Evolutionary conservation across 2,113 vertebrate genomes (phyloP).

Genomic region (Eretmochelys imbricata): DNA sequence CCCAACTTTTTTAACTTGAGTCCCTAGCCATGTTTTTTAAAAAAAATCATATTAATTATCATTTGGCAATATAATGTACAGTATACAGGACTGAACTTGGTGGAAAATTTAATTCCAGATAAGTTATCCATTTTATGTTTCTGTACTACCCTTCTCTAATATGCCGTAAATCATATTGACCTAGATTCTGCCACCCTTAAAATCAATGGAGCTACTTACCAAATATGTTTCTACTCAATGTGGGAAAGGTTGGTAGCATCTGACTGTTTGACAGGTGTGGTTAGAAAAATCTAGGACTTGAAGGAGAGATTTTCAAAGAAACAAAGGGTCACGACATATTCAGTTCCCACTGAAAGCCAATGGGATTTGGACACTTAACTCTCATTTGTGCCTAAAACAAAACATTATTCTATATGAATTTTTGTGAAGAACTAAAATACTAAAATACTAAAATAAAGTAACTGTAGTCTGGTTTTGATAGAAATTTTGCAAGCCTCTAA

Average conservation of each 20-base stretch:
- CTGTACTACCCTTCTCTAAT: not conserved
- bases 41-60: not conserved
- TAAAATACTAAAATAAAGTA: not conserved
- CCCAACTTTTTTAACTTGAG: not conserved
- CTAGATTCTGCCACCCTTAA: not conserved
- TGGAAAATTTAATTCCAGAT: constrained; percentile 1
- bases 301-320: not conserved
- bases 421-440: not conserved
- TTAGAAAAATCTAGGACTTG: not conserved
- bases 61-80: not conserved
- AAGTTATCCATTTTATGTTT: not conserved
- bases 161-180: not conserved
- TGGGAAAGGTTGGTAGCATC: not conserved
- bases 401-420: not conserved
- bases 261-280: fast-evolving
- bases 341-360: fast-evolving
- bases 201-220: not conserved
- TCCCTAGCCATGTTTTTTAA: not conserved
- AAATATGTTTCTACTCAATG: not conserved
- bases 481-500: not conserved
- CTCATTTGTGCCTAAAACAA: not conserved
- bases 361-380: not conserved
- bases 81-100: not conserved
- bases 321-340: not conserved
- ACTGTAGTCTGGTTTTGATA: not conserved